phyloP scores from a whole-genome alignment of 2,113 vertebrate species.

The Stomatorhinus ivindoensis region DNA sequence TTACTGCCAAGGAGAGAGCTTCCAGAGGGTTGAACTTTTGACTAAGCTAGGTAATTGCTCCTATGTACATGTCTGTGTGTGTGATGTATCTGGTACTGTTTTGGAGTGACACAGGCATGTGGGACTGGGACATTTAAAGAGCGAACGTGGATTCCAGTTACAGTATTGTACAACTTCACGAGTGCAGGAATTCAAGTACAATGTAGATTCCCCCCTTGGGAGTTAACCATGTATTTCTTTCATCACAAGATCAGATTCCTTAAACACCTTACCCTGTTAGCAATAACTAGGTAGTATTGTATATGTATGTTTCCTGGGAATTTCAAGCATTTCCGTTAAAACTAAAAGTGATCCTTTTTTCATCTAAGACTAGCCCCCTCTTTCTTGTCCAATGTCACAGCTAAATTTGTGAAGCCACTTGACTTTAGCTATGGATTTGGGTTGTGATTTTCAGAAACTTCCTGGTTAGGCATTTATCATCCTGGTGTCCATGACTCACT shows the following conservation, averaged over 20 bases:
- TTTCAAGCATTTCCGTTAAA: neutral
- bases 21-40: constrained; percentile 21
- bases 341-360: neutral
- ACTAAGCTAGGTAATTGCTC: constrained; percentile 20
- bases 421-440: neutral
- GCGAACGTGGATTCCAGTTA: neutral
- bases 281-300: neutral
- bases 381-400: neutral
- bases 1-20: neutral
- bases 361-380: neutral
- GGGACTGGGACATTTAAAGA: neutral
- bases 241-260: neutral
- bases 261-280: neutral
- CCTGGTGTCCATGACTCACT: neutral
- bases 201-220: neutral
- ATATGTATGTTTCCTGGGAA: neutral
- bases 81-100: neutral
- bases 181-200: neutral
- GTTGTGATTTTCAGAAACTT: neutral
- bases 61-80: constrained; percentile 18
- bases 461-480: neutral
- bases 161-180: neutral
- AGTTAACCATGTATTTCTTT: neutral
- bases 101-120: neutral
- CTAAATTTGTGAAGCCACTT: neutral